Conservation (phyloP, 2,797 vertebrate genomes). For the Pangasius sanitwongsei region DNA sequence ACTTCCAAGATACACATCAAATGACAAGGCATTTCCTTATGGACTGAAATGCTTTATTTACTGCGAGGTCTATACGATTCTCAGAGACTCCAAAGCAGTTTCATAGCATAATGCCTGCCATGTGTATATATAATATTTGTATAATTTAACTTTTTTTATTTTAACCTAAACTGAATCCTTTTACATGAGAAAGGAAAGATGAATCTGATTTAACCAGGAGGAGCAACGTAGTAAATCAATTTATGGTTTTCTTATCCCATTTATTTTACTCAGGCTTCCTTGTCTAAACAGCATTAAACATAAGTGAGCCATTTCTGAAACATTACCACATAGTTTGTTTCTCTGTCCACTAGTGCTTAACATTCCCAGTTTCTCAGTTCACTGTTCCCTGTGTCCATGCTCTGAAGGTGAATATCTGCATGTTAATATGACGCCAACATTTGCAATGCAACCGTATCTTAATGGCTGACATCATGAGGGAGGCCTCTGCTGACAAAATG, state of each 20-base stretch:
- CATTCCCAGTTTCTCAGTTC: not conserved
- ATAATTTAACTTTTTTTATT: not conserved
- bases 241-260: not conserved
- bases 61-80: slow-evolving; percentile 2
- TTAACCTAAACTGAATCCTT: not conserved
- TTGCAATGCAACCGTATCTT: not conserved
- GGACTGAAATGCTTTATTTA: slow-evolving; percentile 25
- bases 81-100: not conserved
- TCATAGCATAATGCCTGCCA: not conserved
- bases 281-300: slow-evolving; percentile 27
- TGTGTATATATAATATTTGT: not conserved
- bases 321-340: slow-evolving; percentile 25
- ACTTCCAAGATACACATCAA: slow-evolving; percentile 35
- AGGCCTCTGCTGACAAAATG: not conserved
- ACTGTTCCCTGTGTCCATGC: not conserved
- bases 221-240: not conserved
- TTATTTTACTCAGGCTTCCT: not conserved
- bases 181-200: not conserved
- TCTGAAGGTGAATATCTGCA: not conserved
- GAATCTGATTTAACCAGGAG: slow-evolving; percentile 1
- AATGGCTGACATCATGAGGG: not conserved
- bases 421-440: not conserved
- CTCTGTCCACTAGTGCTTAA: not conserved
- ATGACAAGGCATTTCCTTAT: slow-evolving; percentile 53
- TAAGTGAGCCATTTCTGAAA: slow-evolving; percentile 6